Conservation (phyloP, 2,797 vertebrate species). For the Neosalanx taihuensis region DNA sequence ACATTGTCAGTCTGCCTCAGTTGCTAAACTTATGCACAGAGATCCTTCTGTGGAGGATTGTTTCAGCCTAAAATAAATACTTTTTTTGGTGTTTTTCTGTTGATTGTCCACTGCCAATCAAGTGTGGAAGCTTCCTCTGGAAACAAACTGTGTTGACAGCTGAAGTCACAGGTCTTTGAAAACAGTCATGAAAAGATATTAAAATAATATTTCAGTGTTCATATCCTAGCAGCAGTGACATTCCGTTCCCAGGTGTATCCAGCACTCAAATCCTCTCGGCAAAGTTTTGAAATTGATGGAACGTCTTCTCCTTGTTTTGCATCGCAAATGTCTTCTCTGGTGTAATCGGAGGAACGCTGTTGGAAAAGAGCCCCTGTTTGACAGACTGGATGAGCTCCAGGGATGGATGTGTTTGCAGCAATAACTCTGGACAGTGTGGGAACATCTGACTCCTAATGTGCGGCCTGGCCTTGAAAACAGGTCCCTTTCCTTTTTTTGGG, state of each 20-base stretch:
- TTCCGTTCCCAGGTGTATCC: neutral
- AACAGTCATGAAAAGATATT: conserved; percentile 26
- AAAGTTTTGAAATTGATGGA: neutral
- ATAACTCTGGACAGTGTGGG: neutral
- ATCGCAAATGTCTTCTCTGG: neutral
- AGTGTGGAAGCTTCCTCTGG: conserved; percentile 28
- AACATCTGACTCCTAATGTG: neutral
- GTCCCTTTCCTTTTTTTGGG: conserved; percentile 40
- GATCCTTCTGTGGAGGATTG: neutral
- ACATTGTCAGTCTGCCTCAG: neutral
- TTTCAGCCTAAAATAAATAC: neutral
- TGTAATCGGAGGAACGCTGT: neutral
- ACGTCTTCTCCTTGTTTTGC: neutral
- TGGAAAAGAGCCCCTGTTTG: neutral
- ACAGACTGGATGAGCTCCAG: neutral
- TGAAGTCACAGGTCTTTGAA: neutral
- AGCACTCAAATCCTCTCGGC: neutral
- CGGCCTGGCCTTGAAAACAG: conserved; percentile 26
- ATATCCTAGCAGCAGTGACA: conserved; percentile 27
- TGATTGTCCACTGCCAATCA: conserved; percentile 20
- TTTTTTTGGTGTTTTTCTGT: neutral
- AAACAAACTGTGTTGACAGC: conserved; percentile 16
- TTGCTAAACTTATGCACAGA: neutral
- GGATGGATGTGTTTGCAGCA: neutral
- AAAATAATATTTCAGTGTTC: conserved; percentile 30